Conservation (phyloP, 2,888 invertebrate species). For the Xestia ashworthii region DNA sequence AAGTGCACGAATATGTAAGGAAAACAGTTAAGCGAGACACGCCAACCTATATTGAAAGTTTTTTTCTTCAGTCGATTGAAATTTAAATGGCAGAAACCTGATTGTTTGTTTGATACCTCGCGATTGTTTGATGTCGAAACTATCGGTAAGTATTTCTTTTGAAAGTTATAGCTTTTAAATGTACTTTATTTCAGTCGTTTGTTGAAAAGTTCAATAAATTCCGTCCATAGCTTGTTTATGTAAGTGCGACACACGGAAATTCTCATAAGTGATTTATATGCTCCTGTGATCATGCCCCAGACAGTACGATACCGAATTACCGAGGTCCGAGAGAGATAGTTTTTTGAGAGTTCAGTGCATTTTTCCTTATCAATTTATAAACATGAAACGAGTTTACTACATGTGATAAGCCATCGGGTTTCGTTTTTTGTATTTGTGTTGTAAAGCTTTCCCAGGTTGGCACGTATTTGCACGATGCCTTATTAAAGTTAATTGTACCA, state of each 20-base stretch:
- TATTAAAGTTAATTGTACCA: neutral
- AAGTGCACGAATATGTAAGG: slow-evolving; percentile 78
- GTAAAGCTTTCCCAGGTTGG: neutral
- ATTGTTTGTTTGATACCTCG: slow-evolving; percentile 35
- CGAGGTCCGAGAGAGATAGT: neutral
- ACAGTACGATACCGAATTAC: neutral
- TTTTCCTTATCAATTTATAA: neutral
- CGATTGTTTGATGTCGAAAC: slow-evolving; percentile 33
- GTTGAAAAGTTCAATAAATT: slow-evolving; percentile 13
- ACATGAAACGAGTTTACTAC: neutral
- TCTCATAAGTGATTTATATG: neutral
- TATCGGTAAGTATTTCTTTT: slow-evolving; percentile 4
- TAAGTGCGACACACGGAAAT: neutral
- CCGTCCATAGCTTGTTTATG: neutral
- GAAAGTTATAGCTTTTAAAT: slow-evolving; percentile 17
- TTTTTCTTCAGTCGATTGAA: slow-evolving; percentile 78
- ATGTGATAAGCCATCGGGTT: neutral
- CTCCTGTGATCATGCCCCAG: neutral
- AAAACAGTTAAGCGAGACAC: slow-evolving; percentile 83
- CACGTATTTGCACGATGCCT: neutral
- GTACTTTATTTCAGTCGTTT: slow-evolving; percentile 16
- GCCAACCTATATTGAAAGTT: slow-evolving; percentile 79
- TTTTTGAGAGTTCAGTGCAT: neutral
- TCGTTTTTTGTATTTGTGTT: neutral
- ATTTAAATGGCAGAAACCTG: slow-evolving; percentile 68